These are phyloP conservation scores for Hormaphis cornu DNA, from an alignment of 1,140 invertebrate genomes.

Conservation along the genomic window DNA sequence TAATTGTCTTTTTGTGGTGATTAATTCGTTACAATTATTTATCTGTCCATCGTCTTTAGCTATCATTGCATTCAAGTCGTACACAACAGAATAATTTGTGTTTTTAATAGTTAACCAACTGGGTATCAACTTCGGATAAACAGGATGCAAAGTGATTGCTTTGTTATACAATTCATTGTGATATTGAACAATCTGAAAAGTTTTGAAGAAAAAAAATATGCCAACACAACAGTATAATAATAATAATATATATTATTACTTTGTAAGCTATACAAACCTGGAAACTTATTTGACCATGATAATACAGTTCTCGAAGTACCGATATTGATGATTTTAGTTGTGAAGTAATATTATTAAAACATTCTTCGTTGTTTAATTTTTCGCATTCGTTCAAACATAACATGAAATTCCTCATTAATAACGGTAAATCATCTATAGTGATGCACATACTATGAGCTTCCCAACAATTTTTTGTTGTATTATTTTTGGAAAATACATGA, in stretches of 20 bases:
- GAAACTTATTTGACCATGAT: not conserved
- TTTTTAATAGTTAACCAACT: not conserved
- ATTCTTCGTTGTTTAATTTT: not conserved
- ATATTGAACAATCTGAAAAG: not conserved
- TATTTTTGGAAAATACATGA: too few relatives aligned
- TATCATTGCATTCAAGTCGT: too few relatives aligned
- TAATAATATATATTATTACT: not conserved
- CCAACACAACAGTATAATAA: too few relatives aligned
- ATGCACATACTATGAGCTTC: not conserved
- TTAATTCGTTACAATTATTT: not conserved
- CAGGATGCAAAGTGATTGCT: not conserved
- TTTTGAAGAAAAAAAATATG: too few relatives aligned
- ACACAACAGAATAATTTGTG: too few relatives aligned
- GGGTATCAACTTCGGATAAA: not conserved
- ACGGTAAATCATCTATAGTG: not conserved
- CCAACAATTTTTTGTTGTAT: not conserved
- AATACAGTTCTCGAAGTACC: not conserved
- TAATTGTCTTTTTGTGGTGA: not conserved
- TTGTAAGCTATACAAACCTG: not conserved
- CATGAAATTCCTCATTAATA: not conserved
- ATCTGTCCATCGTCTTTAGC: not conserved
- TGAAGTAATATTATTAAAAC: not conserved
- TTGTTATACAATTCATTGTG: not conserved
- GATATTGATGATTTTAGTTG: not conserved
- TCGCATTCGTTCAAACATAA: not conserved